Evolutionary conservation across 2,888 invertebrate species (phyloP).

Genomic region (Piscicola geometra): DNA sequence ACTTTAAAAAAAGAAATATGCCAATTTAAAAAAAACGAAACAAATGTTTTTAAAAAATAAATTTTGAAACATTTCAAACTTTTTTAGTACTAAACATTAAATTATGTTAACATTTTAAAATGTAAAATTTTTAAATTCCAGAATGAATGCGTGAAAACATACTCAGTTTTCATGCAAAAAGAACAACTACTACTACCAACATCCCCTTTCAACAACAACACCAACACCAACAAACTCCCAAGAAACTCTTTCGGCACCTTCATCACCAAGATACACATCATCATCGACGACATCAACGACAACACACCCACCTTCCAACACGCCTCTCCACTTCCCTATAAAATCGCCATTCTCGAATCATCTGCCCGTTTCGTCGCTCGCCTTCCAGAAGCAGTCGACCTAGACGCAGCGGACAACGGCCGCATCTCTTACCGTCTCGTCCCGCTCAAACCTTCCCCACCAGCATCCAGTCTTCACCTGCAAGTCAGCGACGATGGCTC

Average conservation of each 20-base stretch:
- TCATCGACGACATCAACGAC: slow-evolving; percentile 30
- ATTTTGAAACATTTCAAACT: no score
- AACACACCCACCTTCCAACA: slow-evolving; percentile 22
- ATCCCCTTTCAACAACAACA: no score
- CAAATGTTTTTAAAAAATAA: no score
- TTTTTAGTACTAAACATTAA: no score
- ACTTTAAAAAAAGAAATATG: no score
- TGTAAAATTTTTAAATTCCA: no score
- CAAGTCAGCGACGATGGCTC: no score
- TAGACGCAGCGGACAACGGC: slow-evolving; percentile 16
- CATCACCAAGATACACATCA: slow-evolving; percentile 16
- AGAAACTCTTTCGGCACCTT: neutral
- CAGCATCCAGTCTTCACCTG: no score
- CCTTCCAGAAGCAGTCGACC: slow-evolving; percentile 20
- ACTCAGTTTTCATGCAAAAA: neutral
- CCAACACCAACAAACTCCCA: no score
- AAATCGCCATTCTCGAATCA: slow-evolving; percentile 12
- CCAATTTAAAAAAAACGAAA: no score
- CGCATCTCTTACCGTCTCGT: slow-evolving; percentile 17
- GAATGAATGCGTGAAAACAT: neutral
- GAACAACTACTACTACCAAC: neutral
- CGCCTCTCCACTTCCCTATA: neutral
- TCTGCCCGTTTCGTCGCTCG: neutral
- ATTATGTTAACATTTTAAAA: no score
- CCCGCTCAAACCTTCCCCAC: neutral